Evolutionary conservation across 2,888 invertebrate genomes (phyloP).

Genomic region (Leptogaster cylindrica): DNA sequence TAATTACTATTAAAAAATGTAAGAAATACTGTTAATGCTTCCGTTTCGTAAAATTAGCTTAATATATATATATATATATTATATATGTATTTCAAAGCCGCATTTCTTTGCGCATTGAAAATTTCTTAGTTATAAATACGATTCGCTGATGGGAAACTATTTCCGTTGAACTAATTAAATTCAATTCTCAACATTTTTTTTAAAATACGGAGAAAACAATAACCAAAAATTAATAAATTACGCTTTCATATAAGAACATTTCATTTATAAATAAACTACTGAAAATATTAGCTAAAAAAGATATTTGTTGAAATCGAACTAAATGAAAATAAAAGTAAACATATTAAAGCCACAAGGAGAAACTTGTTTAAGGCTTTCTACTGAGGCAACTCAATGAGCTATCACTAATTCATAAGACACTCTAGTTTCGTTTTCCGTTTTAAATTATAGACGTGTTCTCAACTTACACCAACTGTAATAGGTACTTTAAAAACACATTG

Average conservation of each 20-base stretch:
- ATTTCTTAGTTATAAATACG: too few species aligned
- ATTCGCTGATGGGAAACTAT: too few species aligned
- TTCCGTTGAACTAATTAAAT: too few species aligned
- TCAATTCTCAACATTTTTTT: too few species aligned
- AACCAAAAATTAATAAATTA: conserved; percentile 40
- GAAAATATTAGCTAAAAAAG: too few species aligned
- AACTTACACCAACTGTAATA: background rate
- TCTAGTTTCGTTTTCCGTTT: conserved; percentile 10
- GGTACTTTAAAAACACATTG: conserved; percentile 9
- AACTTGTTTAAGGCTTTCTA: conserved; percentile 6
- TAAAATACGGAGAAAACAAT: conserved; percentile 23
- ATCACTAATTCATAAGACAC: conserved; percentile 3
- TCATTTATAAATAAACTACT: conserved; percentile 16
- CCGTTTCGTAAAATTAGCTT: too few species aligned
- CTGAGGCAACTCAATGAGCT: background rate
- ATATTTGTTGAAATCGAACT: too few species aligned
- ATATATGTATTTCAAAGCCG: too few species aligned
- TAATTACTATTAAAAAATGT: too few species aligned
- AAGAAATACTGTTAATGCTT: too few species aligned
- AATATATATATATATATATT: too few species aligned
- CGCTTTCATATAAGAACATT: conserved; percentile 37
- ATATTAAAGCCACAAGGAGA: background rate
- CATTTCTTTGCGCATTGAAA: too few species aligned
- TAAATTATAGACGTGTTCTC: conserved; percentile 11
- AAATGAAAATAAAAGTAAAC: conserved; percentile 8